Conservation (phyloP, 2,797 vertebrate genomes). For the Cuniculus paca region DNA sequence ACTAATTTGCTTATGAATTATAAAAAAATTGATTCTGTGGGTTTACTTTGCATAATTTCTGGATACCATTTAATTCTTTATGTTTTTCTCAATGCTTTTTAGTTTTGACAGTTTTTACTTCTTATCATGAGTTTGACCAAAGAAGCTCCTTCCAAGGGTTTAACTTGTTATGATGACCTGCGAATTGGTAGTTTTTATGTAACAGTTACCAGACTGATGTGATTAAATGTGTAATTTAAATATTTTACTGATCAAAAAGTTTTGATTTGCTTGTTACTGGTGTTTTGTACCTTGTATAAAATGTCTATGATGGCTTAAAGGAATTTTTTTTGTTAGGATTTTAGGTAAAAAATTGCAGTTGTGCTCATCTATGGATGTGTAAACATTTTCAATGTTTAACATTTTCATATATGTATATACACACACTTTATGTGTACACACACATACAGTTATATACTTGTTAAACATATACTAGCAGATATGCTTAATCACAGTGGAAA, state of each 20-base stretch:
- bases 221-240: slow-evolving; percentile 4
- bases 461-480: neutral
- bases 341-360: slow-evolving; percentile 33
- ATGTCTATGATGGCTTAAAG: neutral
- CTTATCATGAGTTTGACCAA: neutral
- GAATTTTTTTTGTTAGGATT: neutral
- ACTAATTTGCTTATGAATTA: neutral
- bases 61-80: neutral
- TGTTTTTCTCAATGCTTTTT: slow-evolving; percentile 30
- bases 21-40: neutral
- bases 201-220: neutral
- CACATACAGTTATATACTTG: neutral
- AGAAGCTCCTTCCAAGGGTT: neutral
- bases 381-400: slow-evolving; percentile 38
- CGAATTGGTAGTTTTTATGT: slow-evolving; percentile 1
- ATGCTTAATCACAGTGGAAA: neutral
- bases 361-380: neutral
- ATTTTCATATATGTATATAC: neutral
- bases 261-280: slow-evolving; percentile 40
- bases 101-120: neutral
- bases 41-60: slow-evolving; percentile 27
- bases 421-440: neutral
- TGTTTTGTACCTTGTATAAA: neutral
- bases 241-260: neutral
- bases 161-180: neutral